These are phyloP conservation scores for Diceros bicornis DNA, from an alignment of 2,797 vertebrate genomes.

Conservation along the genomic window DNA sequence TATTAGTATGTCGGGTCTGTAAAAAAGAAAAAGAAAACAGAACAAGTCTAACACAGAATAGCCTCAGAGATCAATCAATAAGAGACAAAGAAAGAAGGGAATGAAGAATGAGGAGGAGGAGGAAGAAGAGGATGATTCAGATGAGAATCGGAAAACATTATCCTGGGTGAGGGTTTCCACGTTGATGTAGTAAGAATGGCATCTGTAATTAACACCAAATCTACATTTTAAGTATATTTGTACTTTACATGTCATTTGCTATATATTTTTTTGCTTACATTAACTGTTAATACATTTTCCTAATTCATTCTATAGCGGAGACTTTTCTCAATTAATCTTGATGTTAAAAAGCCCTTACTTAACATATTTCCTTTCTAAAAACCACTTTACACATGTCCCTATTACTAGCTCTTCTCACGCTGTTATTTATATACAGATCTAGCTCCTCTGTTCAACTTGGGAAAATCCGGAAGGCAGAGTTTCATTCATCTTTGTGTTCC, in stretches of 20 bases:
- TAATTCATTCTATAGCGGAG: not conserved
- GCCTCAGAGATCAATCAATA: not conserved
- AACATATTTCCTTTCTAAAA: not conserved
- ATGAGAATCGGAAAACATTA: not conserved
- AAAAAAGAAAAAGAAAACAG: not conserved
- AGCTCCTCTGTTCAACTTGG: not conserved
- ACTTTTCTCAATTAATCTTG: not conserved
- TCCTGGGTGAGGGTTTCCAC: not conserved
- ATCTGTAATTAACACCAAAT: not conserved
- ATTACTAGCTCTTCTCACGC: not conserved
- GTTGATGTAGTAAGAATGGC: not conserved
- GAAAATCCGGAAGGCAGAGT: not conserved
- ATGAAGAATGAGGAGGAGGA: not conserved
- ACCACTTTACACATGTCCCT: no score
- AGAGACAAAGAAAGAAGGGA: not conserved
- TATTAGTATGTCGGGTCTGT: not conserved
- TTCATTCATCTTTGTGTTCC: not conserved
- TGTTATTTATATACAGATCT: not conserved
- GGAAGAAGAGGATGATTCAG: not conserved
- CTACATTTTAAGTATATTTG: not conserved
- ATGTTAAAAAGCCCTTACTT: not conserved
- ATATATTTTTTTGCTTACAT: not conserved
- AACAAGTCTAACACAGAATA: not conserved
- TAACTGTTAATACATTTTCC: not conserved
- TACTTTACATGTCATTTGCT: not conserved